These are phyloP conservation scores for Ophion costatus DNA, from an alignment of 2,888 invertebrate species.

Conservation along the genomic window DNA sequence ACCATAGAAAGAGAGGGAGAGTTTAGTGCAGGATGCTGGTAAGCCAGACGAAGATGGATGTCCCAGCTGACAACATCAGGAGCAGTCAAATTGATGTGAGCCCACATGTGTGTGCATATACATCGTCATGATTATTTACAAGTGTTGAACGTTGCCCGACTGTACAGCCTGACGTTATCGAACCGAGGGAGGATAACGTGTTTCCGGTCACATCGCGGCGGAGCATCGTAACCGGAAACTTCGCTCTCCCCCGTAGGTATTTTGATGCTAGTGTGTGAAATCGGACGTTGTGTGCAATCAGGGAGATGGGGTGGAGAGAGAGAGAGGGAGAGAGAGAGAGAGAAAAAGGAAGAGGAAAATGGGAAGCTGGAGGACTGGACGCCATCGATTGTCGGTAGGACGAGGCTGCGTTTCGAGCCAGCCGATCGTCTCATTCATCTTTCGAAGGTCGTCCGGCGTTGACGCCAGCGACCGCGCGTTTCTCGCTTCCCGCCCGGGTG, in stretches of 20 bases:
- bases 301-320: not conserved
- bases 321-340: constrained; percentile 15
- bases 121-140: constrained; percentile 39
- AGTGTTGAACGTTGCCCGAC: constrained; percentile 45
- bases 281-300: constrained; percentile 36
- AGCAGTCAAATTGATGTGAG: constrained; percentile 41
- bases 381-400: constrained; percentile 46
- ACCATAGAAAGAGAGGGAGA: constrained; percentile 3
- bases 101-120: not conserved
- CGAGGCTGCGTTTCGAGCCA: constrained; percentile 52
- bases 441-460: constrained; percentile 62
- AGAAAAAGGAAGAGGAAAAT: not conserved
- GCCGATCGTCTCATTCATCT: constrained; percentile 63
- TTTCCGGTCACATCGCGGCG: constrained; percentile 52
- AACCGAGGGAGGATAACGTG: constrained; percentile 59
- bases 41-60: constrained; percentile 29
- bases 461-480: constrained; percentile 43
- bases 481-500: constrained; percentile 40
- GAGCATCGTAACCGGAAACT: constrained; percentile 64
- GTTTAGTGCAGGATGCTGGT: constrained; percentile 55
- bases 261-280: constrained; percentile 41
- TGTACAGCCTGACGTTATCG: constrained; percentile 59
- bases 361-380: constrained; percentile 26
- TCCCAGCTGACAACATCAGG: constrained; percentile 49
- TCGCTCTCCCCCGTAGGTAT: constrained; percentile 41